A percentile compares a stretch with the other conserved stretches of the same genome.
These are phyloP conservation scores for Pollachius pollachius DNA, from an alignment of 2,113 vertebrate genomes.

Conservation along the genomic window DNA sequence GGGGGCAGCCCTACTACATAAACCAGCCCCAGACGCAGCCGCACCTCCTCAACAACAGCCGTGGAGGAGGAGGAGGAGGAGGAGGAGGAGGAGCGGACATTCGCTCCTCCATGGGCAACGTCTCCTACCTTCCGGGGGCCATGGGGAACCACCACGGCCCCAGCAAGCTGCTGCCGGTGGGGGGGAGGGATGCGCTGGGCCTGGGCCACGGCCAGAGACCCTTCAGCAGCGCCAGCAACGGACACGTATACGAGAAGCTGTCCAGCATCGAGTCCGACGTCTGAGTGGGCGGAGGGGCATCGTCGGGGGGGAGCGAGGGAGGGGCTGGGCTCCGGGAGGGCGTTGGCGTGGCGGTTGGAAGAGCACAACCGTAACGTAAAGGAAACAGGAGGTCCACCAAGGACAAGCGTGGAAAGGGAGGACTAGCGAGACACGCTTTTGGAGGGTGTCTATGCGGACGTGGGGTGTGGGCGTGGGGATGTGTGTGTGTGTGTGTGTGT, in stretches of 20 bases:
- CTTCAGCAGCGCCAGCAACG: constrained; percentile 98
- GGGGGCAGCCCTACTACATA: constrained; percentile 98
- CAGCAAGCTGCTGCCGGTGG: constrained; percentile 70
- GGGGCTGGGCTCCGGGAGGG: neutral
- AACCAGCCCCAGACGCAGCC: constrained; percentile 88
- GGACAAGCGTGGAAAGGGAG: neutral
- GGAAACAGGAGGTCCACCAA: neutral
- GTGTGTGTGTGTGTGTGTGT: constrained; percentile 15
- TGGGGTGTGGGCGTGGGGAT: constrained; percentile 34
- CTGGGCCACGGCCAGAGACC: constrained; percentile 84
- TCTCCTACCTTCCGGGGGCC: constrained; percentile 87
- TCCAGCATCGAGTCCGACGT: constrained; percentile 99
- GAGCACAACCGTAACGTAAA: neutral
- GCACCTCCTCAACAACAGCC: constrained; percentile 85
- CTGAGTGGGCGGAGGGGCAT: constrained; percentile 71
- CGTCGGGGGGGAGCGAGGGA: neutral
- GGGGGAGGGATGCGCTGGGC: constrained; percentile 74
- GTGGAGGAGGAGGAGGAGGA: constrained; percentile 92
- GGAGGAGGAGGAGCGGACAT: constrained; percentile 88
- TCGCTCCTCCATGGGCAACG: constrained; percentile 89
- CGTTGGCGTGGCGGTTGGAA: neutral
- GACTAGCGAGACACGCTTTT: too few relatives aligned
- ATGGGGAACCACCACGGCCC: constrained; percentile 74
- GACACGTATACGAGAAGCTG: constrained; percentile 99
- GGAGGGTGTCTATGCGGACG: neutral